Evolutionary conservation across 2,113 vertebrate genomes (phyloP), one percentile per base, ranked within the genome.

Genomic region (Podarcis raffonei): DNA sequence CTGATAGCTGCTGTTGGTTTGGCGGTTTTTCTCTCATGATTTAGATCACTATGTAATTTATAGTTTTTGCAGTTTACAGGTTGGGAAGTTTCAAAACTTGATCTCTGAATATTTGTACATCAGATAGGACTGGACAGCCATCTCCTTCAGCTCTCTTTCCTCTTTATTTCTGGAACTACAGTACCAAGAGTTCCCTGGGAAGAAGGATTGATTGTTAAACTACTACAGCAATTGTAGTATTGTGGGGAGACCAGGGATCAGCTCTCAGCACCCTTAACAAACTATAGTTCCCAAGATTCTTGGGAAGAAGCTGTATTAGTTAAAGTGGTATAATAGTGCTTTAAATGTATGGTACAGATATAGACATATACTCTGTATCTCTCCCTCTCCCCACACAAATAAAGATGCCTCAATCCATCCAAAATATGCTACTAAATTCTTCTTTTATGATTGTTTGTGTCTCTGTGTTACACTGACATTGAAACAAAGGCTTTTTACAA

Each of bases 361-460:
- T 53, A 53, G 11, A 11, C 42, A 48, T 48, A 48, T 48, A 5
- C 35, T 80, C 89, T 85, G 3, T 66, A 90, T 87, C 32, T 6
- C 6, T 11, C 18, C 0, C 0, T 35, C 42, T 22, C 57, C 11
- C 1, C 48, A 2, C 48, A 4, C 35, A 42, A 3, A 18, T 75
- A 23, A 90, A n/a, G 22, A 23, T 1, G 87, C n/a, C 87, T 59
- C 35, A 25, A 6, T 81, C 1, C 22, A 83, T 81, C 82, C 22
- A 74, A 22, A 32, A 32, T 32, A 23, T 0, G 2, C 7, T 92
- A 89, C 72, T 77, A 93, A 88, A 30, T 35, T 95, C 92, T 94
- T 85, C 23, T 81, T 93, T 90, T 62, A 76, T 78, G 65, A 72
- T 86, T 57, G 94, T 89, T 96, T 92, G 93, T 95, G 94, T 94